Conservation (phyloP, 2,888 invertebrate genomes). For the Camptogramma bilineatum region DNA sequence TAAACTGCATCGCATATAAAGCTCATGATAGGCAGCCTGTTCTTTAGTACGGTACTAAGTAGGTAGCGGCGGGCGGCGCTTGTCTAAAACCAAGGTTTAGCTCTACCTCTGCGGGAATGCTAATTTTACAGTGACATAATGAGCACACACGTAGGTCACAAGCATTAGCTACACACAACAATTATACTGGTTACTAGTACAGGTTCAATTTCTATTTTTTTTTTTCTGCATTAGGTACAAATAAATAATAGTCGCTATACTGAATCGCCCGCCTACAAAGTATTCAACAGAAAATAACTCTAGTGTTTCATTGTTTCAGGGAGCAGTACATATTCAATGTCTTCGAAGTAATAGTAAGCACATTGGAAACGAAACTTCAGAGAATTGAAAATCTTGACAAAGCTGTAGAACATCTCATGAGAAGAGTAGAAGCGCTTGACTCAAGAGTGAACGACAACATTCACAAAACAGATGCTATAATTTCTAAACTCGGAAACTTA, state of each 20-base stretch:
- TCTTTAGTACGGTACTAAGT: not conserved
- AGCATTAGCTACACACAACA: conserved; percentile 37
- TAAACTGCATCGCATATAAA: too few relatives aligned
- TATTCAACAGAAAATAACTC: not conserved
- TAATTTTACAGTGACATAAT: conserved; percentile 35
- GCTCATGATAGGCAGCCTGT: too few relatives aligned
- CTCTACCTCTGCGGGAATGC: conserved; percentile 11
- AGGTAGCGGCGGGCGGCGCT: not conserved
- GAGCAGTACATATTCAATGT: conserved; percentile 95
- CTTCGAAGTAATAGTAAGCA: conserved; percentile 95
- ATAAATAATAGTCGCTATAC: too few relatives aligned
- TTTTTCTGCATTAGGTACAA: too few relatives aligned
- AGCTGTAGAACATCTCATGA: conserved; percentile 94
- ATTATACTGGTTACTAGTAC: not conserved
- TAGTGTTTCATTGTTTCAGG: conserved; percentile 84
- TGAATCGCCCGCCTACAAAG: not conserved
- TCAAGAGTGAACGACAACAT: conserved; percentile 93
- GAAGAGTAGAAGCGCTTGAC: conserved; percentile 93
- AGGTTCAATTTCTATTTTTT: too few relatives aligned
- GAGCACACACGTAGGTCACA: conserved; percentile 53
- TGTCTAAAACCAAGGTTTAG: conserved; percentile 18
- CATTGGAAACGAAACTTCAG: conserved; percentile 94
- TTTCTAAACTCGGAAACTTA: conserved; percentile 90
- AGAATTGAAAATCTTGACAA: conserved; percentile 95
- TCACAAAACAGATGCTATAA: conserved; percentile 93